A percentile compares a stretch with the other conserved stretches of the same genome.
phyloP scores from a whole-genome alignment of 2,113 vertebrate genomes.

The Aleadryas rufinucha region DNA sequence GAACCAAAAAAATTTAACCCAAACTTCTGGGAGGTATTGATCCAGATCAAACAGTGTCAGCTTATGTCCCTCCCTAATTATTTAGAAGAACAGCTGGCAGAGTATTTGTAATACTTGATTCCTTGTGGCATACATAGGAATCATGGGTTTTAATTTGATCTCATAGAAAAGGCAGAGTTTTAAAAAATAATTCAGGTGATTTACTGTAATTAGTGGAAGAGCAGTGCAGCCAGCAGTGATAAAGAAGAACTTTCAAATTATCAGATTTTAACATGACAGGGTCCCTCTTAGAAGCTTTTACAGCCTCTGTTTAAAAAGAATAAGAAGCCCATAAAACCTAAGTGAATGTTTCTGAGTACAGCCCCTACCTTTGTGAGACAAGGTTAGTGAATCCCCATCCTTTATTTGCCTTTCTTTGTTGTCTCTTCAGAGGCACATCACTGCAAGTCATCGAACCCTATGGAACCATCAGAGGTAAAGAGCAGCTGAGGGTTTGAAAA shows the following conservation, averaged over 20 bases:
- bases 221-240: background rate
- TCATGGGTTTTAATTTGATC: background rate
- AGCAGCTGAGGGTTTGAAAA: conserved; percentile 23
- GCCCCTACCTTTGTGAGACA: conserved; percentile 27
- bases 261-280: background rate
- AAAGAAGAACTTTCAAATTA: background rate
- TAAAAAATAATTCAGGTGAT: background rate
- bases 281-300: background rate
- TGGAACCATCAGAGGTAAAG: background rate
- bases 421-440: conserved; percentile 32
- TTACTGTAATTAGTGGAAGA: background rate
- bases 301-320: background rate
- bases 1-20: background rate
- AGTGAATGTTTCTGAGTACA: background rate
- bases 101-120: background rate
- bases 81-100: background rate
- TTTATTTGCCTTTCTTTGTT: conserved; percentile 49
- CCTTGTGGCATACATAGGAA: background rate
- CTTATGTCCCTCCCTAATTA: background rate
- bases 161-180: background rate
- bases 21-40: background rate
- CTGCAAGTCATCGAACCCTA: background rate
- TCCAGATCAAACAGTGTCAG: background rate
- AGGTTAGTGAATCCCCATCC: conserved; percentile 26
- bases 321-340: background rate